Evolutionary conservation across 2,888 invertebrate genomes (phyloP).

Genomic region (Spodoptera littoralis): DNA sequence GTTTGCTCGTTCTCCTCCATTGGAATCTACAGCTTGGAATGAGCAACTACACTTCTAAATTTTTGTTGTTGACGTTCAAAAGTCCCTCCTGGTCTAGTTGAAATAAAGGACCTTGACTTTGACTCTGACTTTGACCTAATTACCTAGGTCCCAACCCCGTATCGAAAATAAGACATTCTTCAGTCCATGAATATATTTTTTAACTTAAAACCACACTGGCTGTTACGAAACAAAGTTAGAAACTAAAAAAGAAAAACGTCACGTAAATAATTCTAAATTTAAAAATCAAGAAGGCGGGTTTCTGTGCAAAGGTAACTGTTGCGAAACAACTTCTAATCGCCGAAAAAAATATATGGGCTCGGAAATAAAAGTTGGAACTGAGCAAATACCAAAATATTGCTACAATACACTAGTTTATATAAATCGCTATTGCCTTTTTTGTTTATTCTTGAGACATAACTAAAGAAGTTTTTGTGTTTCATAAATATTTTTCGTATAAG

Average conservation of each 20-base stretch:
- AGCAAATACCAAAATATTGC: conserved; percentile 18
- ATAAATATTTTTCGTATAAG: neutral
- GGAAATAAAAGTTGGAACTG: conserved; percentile 13
- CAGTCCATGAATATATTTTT: too few species aligned
- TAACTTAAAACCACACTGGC: neutral
- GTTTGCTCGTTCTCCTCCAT: too few species aligned
- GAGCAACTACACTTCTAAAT: too few species aligned
- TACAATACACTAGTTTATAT: conserved; percentile 17
- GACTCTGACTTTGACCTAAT: too few species aligned
- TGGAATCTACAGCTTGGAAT: too few species aligned
- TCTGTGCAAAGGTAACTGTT: neutral
- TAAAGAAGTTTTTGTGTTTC: neutral
- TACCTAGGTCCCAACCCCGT: too few species aligned
- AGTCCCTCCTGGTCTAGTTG: too few species aligned
- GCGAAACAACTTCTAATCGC: conserved; percentile 28
- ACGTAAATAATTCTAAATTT: conserved; percentile 1
- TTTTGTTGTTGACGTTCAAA: too few species aligned
- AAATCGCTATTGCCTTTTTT: conserved; percentile 3
- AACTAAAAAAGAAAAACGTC: neutral
- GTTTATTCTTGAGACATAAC: conserved; percentile 5
- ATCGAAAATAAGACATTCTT: too few species aligned
- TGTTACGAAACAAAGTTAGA: neutral
- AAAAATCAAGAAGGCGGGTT: conserved; percentile 1
- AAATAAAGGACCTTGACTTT: too few species aligned
- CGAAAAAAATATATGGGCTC: conserved; percentile 5